Base-by-base conservation (phyloP, 2,888 invertebrate genomes). In the Pantelozetes paolii region DNA sequence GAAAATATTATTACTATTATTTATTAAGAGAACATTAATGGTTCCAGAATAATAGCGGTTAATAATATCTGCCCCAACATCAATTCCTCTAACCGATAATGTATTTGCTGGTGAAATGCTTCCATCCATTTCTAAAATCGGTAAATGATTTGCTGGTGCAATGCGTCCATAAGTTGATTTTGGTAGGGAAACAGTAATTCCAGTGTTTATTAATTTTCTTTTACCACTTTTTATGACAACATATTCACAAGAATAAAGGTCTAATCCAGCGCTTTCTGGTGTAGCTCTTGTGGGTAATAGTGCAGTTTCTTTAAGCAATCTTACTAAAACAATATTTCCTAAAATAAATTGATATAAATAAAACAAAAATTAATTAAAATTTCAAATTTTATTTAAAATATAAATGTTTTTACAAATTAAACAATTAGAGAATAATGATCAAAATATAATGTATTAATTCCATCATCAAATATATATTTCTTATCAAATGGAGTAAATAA, bases 401-500 rank as follows among this genome's bases (percentile, higher is more conserved):
- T 15, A 6, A n/a, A n/a, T n/a, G n/a, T 54, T 54, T 54, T 54
- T 23, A 6, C 11, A 23, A 54, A 20, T 23, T 54, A 3, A n/a
- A n/a, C n/a, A n/a, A n/a, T n/a, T n/a, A n/a, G n/a, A n/a, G 11
- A 57, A 28, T 59, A 30, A 59, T 59, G 59, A 0, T 32, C 59
- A 30, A 59, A 59, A n/a, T 30, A 32, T 1, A 59, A n/a, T 6
- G 30, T 59, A 59, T 59, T 30, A 23, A 59, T 59, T 59, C 59
- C 59, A 67, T 67, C 26, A 42, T 67, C 42, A 8, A 67, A 11
- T 20, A 67, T 32, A 67, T 72, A 36, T 70, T 70, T 20, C 59
- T 76, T 76, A 28, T 76, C 71, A 15, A 64, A 36, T 32, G 42
- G 23, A 2, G 13, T 48, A 11, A 75, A n/a, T 26, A 71, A 42